phyloP scores from a whole-genome alignment of 2,888 invertebrate species.

The Geotrupes spiniger region DNA sequence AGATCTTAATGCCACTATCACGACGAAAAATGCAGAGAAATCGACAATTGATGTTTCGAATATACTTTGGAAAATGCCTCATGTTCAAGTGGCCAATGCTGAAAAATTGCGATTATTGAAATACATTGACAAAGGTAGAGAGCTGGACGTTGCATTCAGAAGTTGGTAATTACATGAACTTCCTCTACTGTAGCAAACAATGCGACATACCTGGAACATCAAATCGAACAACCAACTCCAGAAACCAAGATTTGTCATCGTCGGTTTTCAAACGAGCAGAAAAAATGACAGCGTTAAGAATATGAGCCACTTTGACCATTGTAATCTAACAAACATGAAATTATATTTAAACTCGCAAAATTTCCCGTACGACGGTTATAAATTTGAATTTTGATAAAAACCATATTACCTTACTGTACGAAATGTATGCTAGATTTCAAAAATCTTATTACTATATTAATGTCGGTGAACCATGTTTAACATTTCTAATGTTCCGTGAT shows the following conservation, averaged over 20 bases:
- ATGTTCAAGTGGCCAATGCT: slow-evolving; percentile 5
- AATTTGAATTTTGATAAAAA: no score
- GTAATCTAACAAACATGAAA: no score
- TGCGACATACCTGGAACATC: slow-evolving; percentile 37
- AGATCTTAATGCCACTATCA: slow-evolving; percentile 28
- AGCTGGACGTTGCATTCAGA: slow-evolving; percentile 30
- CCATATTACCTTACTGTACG: no score
- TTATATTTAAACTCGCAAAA: no score
- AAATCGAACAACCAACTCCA: slow-evolving; percentile 38
- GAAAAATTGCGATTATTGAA: slow-evolving; percentile 18
- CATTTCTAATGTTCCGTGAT: no score
- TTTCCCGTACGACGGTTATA: no score
- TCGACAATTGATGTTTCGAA: background rate
- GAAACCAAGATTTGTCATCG: slow-evolving; percentile 44
- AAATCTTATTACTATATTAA: no score
- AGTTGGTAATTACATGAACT: slow-evolving; percentile 43
- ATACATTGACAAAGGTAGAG: slow-evolving; percentile 2
- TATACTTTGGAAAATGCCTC: slow-evolving; percentile 3
- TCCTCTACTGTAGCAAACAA: slow-evolving; percentile 36
- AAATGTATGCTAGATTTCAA: no score
- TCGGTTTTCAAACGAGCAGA: slow-evolving; percentile 45
- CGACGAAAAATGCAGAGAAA: background rate
- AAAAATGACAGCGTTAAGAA: no score
- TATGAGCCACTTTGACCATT: no score
- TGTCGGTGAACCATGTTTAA: no score